phyloP scores from a whole-genome alignment of 2,888 invertebrate species.

The Phytoseiulus persimilis region DNA sequence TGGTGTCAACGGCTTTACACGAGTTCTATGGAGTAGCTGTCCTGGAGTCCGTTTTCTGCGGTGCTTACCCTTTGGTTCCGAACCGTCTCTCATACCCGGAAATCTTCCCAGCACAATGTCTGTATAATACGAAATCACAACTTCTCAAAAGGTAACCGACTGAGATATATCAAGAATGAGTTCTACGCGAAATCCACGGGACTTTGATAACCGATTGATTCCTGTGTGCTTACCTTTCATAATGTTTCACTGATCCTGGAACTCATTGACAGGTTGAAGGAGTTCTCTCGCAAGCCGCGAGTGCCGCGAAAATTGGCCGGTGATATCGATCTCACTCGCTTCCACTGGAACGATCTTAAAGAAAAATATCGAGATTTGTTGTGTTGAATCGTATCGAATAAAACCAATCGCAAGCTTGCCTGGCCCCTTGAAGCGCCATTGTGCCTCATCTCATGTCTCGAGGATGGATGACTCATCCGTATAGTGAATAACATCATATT shows the following conservation, averaged over 20 bases:
- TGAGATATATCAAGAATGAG: too few relatives aligned
- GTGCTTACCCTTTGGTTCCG: constrained; percentile 65
- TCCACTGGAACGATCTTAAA: constrained; percentile 41
- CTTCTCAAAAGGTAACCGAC: constrained; percentile 53
- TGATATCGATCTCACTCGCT: not conserved
- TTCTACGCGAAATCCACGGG: too few relatives aligned
- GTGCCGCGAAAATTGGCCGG: constrained; percentile 47
- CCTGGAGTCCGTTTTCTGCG: constrained; percentile 62
- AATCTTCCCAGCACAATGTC: constrained; percentile 59
- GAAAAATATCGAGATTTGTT: constrained; percentile 40
- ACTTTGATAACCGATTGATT: not conserved
- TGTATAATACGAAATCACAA: constrained; percentile 58
- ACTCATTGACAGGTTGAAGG: constrained; percentile 50
- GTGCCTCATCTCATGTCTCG: too few relatives aligned
- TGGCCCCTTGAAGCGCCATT: too few relatives aligned
- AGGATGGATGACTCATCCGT: too few relatives aligned
- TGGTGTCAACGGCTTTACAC: constrained; percentile 64
- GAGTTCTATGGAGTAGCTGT: constrained; percentile 70
- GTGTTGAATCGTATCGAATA: not conserved
- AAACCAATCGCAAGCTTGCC: not conserved
- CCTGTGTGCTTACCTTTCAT: not conserved
- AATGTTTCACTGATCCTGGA: not conserved
- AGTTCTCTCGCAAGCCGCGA: constrained; percentile 53
- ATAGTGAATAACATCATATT: too few relatives aligned
- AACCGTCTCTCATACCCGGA: constrained; percentile 64